phyloP scores from a whole-genome alignment of 2,113 vertebrate genomes.

The Mesitornis unicolor region DNA sequence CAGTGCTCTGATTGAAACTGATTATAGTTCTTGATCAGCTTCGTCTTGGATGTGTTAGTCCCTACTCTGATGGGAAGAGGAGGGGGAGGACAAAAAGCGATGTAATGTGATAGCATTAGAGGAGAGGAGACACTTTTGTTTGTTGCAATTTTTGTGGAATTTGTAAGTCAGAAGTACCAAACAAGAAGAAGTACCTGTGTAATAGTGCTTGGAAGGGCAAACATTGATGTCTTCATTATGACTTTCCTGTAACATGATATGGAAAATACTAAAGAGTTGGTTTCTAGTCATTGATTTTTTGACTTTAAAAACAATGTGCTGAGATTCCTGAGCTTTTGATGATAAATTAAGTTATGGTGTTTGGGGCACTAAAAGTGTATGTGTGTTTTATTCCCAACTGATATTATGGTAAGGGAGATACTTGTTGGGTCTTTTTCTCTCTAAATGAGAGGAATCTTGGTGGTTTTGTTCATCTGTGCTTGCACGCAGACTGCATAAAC shows the following conservation, averaged over 20 bases:
- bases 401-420: neutral
- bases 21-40: constrained; percentile 2
- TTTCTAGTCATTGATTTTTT: neutral
- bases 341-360: neutral
- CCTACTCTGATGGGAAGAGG: neutral
- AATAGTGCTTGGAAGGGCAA: neutral
- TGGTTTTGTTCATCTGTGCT: neutral
- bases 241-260: neutral
- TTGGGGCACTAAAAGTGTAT: neutral
- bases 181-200: neutral
- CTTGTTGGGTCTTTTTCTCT: neutral
- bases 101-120: neutral
- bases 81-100: neutral
- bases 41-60: neutral
- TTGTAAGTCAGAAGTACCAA: neutral
- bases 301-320: neutral
- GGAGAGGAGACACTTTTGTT: neutral
- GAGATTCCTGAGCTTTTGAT: neutral
- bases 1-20: neutral
- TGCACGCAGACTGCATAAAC: neutral
- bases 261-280: neutral
- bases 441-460: neutral
- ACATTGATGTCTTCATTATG: neutral
- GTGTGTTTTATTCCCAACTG: neutral
- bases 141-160: neutral